Evolutionary conservation across 2,797 vertebrate genomes (phyloP).

Genomic region (Enteromius anoplus): DNA sequence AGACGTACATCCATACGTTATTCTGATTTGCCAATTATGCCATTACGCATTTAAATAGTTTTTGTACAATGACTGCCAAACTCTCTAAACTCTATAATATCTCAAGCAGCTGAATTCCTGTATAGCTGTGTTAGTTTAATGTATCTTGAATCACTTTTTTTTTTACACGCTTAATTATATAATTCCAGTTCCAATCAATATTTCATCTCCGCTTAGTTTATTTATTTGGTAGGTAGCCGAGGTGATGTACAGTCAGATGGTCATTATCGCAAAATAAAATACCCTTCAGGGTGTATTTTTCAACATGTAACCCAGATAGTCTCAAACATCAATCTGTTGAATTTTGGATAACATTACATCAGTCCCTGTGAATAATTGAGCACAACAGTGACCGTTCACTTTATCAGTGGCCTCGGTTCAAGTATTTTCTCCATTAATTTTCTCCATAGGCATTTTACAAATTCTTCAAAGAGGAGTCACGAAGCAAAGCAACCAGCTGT

Average conservation of each 20-base stretch:
- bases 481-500: constrained; percentile 13
- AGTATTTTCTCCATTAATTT: constrained; percentile 17
- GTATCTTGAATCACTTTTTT: no score
- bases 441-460: background rate
- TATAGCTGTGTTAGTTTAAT: background rate
- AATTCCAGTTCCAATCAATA: constrained; percentile 13
- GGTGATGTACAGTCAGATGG: constrained; percentile 1
- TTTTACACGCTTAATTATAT: constrained; percentile 3
- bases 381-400: background rate
- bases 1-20: no score
- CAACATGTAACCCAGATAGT: constrained; percentile 13
- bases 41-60: background rate
- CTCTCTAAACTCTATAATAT: background rate
- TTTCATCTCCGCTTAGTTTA: constrained; percentile 12
- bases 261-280: constrained; percentile 10
- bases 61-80: constrained; percentile 4
- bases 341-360: constrained; percentile 34
- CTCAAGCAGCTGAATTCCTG: background rate
- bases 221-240: constrained; percentile 19
- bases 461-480: background rate
- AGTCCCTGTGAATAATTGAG: constrained; percentile 8
- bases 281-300: constrained; percentile 25
- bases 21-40: background rate
- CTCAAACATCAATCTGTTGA: constrained; percentile 8
- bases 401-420: constrained; percentile 7